Base-by-base conservation (phyloP, 2,797 vertebrate species). In the Neosilurus mollespiculum region DNA sequence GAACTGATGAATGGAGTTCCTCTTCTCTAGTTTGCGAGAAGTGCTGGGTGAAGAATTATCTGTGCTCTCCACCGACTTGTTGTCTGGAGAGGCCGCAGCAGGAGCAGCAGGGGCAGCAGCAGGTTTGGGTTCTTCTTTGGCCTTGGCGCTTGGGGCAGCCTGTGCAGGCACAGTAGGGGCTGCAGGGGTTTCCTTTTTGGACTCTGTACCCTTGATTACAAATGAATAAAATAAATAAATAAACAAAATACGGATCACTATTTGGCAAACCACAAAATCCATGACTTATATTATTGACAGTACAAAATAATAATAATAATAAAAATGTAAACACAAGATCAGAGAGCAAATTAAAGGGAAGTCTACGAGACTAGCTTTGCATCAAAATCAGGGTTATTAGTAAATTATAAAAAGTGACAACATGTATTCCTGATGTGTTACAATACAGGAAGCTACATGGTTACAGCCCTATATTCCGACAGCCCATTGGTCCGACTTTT, bases 1-100 rank as follows among this genome's bases (percentile, higher is more conserved):
- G 91, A 99, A 98, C 79, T 94, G 92, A 22, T 97, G 95, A 2
- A 99, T 94, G 82, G 98, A 97, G 92, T 97, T 97, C 88, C 93
- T 95, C 92, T 97, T 99, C 94, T 99, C 97, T 26, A 92, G 85
- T 90, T 92, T 97, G 92, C 90, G 97, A 24, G 93, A 88, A 26
- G 66, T 54, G 15, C 49, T 79, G 75, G 89, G 93, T 7, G 91
- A 80, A 61, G 91, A 0, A 0, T 95, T 95, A 0, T 93, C 94
- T 1, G 89, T 94, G 3, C 93, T 92, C 24, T 92, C 94, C 12
- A 88, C 91, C 0, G 90, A 87, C 87, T 93, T 94, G 90, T 70
- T 92, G 9, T 95, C 94, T 43, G 64, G 76, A n/a, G 80, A 3
- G 66, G 64, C 72, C 3, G 66, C 84, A 37, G 85, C 83, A 81